These are phyloP conservation scores for Porites rus DNA, from an alignment of 92 coral and sea anemone species.

Conservation along the genomic window DNA sequence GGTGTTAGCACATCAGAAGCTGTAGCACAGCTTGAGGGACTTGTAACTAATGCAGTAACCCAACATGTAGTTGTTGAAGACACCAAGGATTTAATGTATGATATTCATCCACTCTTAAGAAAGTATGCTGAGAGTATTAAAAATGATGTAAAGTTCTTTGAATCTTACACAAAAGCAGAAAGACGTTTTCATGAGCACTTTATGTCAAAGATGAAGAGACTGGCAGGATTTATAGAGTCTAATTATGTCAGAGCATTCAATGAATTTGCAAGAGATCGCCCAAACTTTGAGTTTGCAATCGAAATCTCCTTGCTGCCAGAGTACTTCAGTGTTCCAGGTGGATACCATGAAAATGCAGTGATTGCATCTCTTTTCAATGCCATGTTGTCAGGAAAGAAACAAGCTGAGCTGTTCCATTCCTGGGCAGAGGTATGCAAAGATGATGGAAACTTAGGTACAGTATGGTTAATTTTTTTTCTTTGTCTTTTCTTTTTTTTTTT, in stretches of 20 bases:
- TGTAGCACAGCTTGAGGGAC: constrained; percentile 53
- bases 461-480: no score
- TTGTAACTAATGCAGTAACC: constrained; percentile 41
- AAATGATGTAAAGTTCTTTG: constrained; percentile 13
- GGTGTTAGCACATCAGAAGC: constrained; percentile 38
- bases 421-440: constrained; percentile 63
- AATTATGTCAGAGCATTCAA: constrained; percentile 55
- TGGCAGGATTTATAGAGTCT: constrained; percentile 55
- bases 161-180: constrained; percentile 54
- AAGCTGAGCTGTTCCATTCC: constrained; percentile 44
- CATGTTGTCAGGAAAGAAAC: constrained; percentile 46
- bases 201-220: constrained; percentile 49
- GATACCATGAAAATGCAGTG: constrained; percentile 60
- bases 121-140: constrained; percentile 58
- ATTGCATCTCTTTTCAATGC: constrained; percentile 65
- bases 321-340: constrained; percentile 51
- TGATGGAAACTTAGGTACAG: constrained; percentile 8
- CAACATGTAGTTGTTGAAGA: constrained; percentile 24
- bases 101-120: constrained; percentile 69
- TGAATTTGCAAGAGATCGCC: constrained; percentile 34
- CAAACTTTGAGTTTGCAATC: constrained; percentile 68
- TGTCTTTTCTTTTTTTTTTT: not conserved
- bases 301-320: constrained; percentile 66
- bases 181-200: constrained; percentile 61
- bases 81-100: constrained; percentile 57